A percentile compares a stretch with the other conserved stretches of the same genome.
Evolutionary conservation across 2,113 vertebrate species (phyloP).

Genomic region (Phyllostomus discolor): DNA sequence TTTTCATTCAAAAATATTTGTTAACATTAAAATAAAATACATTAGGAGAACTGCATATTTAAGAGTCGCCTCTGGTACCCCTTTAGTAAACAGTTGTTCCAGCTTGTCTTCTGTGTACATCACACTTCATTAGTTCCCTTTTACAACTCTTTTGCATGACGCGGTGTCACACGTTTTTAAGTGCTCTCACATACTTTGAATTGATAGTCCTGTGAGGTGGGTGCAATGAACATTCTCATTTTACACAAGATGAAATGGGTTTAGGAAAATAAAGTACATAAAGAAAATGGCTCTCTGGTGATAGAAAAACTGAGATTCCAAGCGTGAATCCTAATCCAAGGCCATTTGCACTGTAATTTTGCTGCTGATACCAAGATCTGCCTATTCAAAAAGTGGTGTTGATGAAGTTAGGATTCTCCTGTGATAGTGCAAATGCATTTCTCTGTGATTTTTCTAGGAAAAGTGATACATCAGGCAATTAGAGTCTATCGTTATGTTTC

Average conservation of each 20-base stretch:
- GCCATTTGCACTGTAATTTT: neutral
- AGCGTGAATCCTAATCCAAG: neutral
- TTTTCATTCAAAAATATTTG: neutral
- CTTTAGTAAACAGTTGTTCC: neutral
- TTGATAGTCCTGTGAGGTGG: neutral
- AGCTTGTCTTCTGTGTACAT: neutral
- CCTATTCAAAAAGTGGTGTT: neutral
- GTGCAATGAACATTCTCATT: neutral
- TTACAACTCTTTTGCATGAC: neutral
- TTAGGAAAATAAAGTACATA: neutral
- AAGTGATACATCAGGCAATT: neutral
- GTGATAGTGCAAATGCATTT: neutral
- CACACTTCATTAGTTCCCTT: neutral
- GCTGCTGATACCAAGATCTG: neutral
- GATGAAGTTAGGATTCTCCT: neutral
- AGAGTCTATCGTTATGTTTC: neutral
- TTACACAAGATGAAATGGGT: neutral
- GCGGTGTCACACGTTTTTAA: neutral
- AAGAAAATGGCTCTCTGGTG: neutral
- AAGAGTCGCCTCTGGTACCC: neutral
- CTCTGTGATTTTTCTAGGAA: neutral
- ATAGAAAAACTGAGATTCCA: neutral
- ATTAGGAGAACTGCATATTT: neutral
- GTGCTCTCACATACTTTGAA: neutral
- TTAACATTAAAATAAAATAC: neutral